phyloP scores from a whole-genome alignment of 2,797 vertebrate genomes.

The Platalea minor region DNA sequence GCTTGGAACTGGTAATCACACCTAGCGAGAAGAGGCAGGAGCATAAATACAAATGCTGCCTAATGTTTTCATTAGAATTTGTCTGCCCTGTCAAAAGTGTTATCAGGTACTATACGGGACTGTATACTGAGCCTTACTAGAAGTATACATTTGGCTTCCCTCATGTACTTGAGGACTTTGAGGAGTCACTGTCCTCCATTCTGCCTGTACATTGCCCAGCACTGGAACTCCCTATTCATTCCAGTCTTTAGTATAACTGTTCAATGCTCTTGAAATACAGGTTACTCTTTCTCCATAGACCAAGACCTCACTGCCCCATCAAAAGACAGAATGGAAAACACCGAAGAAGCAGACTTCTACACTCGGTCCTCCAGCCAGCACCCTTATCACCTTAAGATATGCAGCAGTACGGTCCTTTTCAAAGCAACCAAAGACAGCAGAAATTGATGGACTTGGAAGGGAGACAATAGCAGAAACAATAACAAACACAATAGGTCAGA shows the following conservation, averaged over 20 bases:
- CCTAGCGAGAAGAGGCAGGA: not conserved
- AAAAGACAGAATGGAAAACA: not conserved
- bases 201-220: not conserved
- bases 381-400: fast-evolving
- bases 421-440: not conserved
- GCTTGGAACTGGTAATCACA: not conserved
- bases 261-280: not conserved
- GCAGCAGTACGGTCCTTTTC: not conserved
- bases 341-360: not conserved
- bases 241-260: not conserved
- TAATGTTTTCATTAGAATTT: not conserved
- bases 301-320: not conserved
- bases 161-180: not conserved
- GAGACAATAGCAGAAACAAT: not conserved
- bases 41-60: not conserved
- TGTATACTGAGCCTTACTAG: not conserved
- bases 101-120: not conserved
- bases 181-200: not conserved
- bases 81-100: not conserved
- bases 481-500: not conserved
- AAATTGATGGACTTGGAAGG: not conserved
- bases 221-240: not conserved
- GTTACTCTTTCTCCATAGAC: not conserved
- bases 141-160: not conserved
- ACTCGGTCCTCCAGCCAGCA: not conserved